Conservation (phyloP, 2,113 vertebrate genomes). For the Oriolus oriolus region DNA sequence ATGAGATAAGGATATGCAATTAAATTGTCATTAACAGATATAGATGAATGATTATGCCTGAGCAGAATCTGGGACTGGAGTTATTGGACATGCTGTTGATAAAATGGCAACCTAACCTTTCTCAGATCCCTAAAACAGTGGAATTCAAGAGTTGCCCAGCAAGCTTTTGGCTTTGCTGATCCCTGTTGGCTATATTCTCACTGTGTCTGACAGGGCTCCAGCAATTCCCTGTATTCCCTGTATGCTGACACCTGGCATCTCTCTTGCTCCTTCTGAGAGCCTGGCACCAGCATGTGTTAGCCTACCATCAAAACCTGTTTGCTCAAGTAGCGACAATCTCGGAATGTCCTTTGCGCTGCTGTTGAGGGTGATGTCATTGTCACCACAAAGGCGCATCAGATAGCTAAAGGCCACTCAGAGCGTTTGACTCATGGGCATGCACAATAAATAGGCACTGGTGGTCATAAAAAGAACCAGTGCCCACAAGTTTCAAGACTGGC, state of each 20-base stretch:
- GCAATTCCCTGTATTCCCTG: background rate
- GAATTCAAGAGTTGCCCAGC: background rate
- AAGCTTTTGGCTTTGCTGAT: background rate
- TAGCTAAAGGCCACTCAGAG: background rate
- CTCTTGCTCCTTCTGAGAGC: background rate
- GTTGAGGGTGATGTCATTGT: background rate
- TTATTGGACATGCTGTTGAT: background rate
- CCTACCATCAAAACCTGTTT: background rate
- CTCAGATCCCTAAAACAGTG: background rate
- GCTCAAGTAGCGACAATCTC: background rate
- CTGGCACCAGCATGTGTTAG: background rate
- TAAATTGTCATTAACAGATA: slow-evolving; percentile 40
- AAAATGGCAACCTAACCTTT: background rate
- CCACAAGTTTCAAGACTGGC: background rate
- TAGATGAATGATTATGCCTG: background rate
- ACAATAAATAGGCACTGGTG: background rate
- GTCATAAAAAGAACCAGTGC: background rate
- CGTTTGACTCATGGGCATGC: background rate
- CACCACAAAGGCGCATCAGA: background rate
- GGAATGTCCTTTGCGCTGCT: background rate
- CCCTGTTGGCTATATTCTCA: background rate
- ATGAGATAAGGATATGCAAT: slow-evolving; percentile 25
- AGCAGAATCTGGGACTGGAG: background rate
- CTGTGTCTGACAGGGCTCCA: background rate
- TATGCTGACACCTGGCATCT: background rate